Evolutionary conservation across 2,113 vertebrate species (phyloP).

Genomic region (Baryphthengus martii): DNA sequence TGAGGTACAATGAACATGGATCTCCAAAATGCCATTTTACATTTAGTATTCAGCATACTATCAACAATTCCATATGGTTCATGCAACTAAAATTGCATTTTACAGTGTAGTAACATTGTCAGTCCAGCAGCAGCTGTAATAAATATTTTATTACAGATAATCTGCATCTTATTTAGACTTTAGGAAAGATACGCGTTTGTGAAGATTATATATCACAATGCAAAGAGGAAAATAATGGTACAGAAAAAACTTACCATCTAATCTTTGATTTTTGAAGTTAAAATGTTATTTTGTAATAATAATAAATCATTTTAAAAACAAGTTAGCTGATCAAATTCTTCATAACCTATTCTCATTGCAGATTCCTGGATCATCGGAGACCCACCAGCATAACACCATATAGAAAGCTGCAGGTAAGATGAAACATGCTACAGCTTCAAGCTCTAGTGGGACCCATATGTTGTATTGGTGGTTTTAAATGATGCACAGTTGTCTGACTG

Average conservation of each 20-base stretch:
- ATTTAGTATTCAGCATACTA: neutral
- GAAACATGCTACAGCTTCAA: neutral
- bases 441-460: neutral
- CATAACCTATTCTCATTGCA: neutral
- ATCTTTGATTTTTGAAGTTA: neutral
- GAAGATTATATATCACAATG: neutral
- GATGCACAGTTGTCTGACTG: neutral
- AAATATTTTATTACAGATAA: slow-evolving; percentile 8
- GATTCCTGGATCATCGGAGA: neutral
- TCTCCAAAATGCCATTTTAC: neutral
- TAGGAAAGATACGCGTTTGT: neutral
- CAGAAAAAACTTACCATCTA: neutral
- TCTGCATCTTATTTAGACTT: neutral
- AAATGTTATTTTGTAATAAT: neutral
- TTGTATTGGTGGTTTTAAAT: neutral
- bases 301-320: neutral
- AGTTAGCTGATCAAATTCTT: neutral
- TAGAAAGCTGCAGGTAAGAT: slow-evolving; percentile 49
- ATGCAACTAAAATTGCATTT: neutral
- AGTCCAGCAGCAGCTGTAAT: neutral
- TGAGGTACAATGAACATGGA: neutral
- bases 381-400: neutral
- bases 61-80: neutral
- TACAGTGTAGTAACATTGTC: neutral
- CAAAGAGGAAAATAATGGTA: neutral